phyloP scores from a whole-genome alignment of 1,140 invertebrate species.

The Lepidurus packardi region DNA sequence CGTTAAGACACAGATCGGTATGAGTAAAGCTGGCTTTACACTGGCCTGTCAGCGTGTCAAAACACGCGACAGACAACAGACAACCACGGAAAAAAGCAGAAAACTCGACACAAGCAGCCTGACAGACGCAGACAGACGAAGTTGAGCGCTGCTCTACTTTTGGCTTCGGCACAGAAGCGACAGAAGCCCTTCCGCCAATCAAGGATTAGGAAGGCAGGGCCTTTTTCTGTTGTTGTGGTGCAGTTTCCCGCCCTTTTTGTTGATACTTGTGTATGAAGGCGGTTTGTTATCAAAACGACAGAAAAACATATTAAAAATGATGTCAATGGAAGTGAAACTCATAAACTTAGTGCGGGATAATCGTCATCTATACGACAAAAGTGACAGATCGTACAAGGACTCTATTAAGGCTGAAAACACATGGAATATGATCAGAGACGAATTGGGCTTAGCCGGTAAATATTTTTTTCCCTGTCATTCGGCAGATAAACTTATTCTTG shows the following conservation, averaged over 20 bases:
- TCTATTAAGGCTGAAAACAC: neutral
- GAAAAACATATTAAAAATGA: neutral
- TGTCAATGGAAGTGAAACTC: too few relatives aligned
- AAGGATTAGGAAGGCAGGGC: too few relatives aligned
- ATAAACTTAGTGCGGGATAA: too few relatives aligned
- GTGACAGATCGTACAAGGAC: neutral
- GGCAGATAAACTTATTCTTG: neutral
- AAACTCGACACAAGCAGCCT: too few relatives aligned
- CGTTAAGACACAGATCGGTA: too few relatives aligned
- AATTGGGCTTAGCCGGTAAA: neutral
- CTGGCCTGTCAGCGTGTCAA: neutral
- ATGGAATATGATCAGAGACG: constrained; percentile 1
- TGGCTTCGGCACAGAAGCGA: too few relatives aligned
- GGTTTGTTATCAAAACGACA: neutral
- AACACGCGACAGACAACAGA: too few relatives aligned
- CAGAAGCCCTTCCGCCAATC: too few relatives aligned
- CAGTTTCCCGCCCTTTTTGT: neutral
- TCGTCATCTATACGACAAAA: neutral
- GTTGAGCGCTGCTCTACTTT: too few relatives aligned
- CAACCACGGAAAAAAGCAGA: too few relatives aligned
- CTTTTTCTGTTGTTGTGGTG: neutral
- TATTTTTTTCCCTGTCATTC: neutral
- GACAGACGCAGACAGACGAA: too few relatives aligned
- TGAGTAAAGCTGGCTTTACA: neutral
- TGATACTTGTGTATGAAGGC: neutral